Evolutionary conservation across 2,888 invertebrate genomes (phyloP).

Genomic region (Drosophila rellima): DNA sequence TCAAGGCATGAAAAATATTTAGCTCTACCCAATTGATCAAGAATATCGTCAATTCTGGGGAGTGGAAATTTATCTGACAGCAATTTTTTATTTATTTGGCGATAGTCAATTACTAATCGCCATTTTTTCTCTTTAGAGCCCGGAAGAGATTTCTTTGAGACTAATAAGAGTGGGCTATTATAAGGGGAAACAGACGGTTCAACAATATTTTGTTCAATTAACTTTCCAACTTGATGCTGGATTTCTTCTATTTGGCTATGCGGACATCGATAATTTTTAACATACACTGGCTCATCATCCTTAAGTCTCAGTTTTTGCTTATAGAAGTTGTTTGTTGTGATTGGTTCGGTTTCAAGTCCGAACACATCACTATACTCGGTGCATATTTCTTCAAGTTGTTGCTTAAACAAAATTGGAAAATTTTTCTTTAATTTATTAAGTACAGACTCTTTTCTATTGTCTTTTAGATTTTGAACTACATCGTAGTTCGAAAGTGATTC

Average conservation of each 20-base stretch:
- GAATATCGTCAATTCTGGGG: too few species aligned
- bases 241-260: slow-evolving; percentile 6
- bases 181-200: slow-evolving; percentile 7
- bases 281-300: not conserved
- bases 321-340: not conserved
- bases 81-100: not conserved
- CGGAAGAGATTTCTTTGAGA: not conserved
- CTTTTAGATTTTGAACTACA: not conserved
- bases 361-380: too few species aligned
- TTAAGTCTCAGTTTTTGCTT: slow-evolving; percentile 1
- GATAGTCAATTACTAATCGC: slow-evolving; percentile 8
- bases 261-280: not conserved
- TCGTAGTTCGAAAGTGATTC: not conserved
- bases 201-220: slow-evolving; percentile 6
- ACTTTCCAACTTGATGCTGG: slow-evolving; percentile 1
- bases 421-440: not conserved
- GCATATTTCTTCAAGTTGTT: too few species aligned
- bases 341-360: slow-evolving; percentile 3
- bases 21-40: too few species aligned
- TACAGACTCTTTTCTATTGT: not conserved
- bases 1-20: too few species aligned
- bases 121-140: slow-evolving; percentile 2
- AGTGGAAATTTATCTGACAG: too few species aligned
- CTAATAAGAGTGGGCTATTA: slow-evolving; percentile 3
- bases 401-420: not conserved